Conservation (phyloP, 2,113 vertebrate genomes). For the Thunnus thynnus region DNA sequence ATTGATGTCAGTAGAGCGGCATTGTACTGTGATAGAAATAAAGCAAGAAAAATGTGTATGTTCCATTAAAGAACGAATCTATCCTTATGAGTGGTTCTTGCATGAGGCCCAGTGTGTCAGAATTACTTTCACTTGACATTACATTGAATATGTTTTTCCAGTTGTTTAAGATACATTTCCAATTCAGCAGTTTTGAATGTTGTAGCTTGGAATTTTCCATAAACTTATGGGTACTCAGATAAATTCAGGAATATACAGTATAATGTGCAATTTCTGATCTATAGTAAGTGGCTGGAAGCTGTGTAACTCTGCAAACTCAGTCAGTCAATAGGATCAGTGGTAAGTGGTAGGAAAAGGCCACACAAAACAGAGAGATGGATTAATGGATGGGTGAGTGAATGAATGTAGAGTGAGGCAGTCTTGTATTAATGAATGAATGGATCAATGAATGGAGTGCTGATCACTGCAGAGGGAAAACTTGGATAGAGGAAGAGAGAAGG, state of each 20-base stretch:
- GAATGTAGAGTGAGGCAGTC: slow-evolving; percentile 55
- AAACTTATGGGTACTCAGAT: not conserved
- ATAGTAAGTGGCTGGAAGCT: not conserved
- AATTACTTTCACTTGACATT: not conserved
- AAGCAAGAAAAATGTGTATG: no score
- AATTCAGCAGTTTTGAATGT: not conserved
- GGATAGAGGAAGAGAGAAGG: slow-evolving; percentile 38
- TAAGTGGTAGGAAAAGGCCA: slow-evolving; percentile 45
- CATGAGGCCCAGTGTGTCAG: not conserved
- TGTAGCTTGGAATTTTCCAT: not conserved
- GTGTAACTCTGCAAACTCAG: slow-evolving; percentile 37
- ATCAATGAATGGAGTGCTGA: slow-evolving; percentile 77
- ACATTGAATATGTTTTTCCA: not conserved
- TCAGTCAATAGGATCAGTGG: slow-evolving; percentile 41
- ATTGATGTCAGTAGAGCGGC: not conserved
- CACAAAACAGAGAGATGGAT: slow-evolving; percentile 50
- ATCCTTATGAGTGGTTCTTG: no score
- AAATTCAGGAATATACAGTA: not conserved
- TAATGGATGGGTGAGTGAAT: slow-evolving; percentile 68
- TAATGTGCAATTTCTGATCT: not conserved
- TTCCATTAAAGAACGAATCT: no score
- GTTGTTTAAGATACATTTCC: not conserved
- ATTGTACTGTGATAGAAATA: not conserved
- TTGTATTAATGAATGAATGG: slow-evolving; percentile 72
- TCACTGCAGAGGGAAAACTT: slow-evolving; percentile 65